These are phyloP conservation scores for Erpobdella octoculata DNA, from an alignment of 2,888 invertebrate genomes.

Conservation along the genomic window DNA sequence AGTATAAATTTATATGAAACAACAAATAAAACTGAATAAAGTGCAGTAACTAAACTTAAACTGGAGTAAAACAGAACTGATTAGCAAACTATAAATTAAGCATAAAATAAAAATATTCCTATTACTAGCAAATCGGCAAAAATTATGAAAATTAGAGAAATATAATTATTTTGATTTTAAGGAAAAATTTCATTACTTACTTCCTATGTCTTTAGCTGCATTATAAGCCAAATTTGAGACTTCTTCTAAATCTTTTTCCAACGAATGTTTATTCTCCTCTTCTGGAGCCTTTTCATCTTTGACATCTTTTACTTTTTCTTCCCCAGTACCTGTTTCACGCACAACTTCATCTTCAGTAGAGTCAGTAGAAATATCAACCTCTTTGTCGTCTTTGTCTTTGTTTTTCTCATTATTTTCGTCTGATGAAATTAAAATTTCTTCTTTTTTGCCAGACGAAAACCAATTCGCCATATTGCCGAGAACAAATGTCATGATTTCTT, in stretches of 20 bases:
- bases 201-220: constrained; percentile 18
- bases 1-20: too few relatives aligned
- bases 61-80: too few relatives aligned
- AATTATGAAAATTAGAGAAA: too few relatives aligned
- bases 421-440: background rate
- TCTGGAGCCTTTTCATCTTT: background rate
- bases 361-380: background rate
- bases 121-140: too few relatives aligned
- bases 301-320: background rate
- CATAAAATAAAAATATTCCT: too few relatives aligned
- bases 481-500: constrained; percentile 2
- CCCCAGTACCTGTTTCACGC: background rate
- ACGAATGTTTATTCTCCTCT: background rate
- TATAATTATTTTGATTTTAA: too few relatives aligned
- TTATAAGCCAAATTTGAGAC: constrained; percentile 17
- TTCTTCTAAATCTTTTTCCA: constrained; percentile 22
- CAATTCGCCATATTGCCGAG: constrained; percentile 10
- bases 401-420: background rate
- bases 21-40: too few relatives aligned
- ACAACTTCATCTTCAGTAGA: background rate
- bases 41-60: too few relatives aligned
- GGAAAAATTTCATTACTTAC: too few relatives aligned
- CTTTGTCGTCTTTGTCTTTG: too few relatives aligned
- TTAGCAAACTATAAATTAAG: too few relatives aligned
- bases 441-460: background rate